Conservation (phyloP, 2,113 vertebrate genomes). For the Petromus typicus region DNA sequence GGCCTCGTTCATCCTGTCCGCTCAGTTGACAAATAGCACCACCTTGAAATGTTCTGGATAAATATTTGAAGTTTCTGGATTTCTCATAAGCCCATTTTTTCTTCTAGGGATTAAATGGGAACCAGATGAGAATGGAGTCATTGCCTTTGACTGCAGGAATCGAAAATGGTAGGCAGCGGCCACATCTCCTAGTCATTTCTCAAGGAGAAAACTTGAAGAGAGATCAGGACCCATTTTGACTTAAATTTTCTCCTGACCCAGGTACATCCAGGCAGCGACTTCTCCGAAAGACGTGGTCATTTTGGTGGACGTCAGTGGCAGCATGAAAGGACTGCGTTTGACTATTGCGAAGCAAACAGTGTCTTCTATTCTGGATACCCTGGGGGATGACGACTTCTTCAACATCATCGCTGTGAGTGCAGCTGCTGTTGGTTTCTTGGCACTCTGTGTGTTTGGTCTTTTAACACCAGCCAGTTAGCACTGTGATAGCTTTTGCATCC, state of each 20-base stretch:
- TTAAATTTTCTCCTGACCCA: slow-evolving; percentile 79
- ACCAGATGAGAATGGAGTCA: slow-evolving; percentile 98
- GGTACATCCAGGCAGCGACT: slow-evolving; percentile 99
- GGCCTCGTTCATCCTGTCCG: slow-evolving; percentile 36
- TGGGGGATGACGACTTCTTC: slow-evolving; percentile 99
- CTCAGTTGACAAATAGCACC: slow-evolving; percentile 66
- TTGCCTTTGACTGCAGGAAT: slow-evolving; percentile 99
- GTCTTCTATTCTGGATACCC: slow-evolving; percentile 98
- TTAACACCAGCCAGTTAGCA: neutral
- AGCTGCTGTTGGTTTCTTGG: slow-evolving; percentile 30
- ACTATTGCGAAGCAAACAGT: slow-evolving; percentile 98
- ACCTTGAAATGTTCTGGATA: slow-evolving; percentile 62
- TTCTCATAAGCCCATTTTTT: slow-evolving; percentile 76
- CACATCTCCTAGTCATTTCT: slow-evolving; percentile 16
- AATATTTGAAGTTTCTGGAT: slow-evolving; percentile 69
- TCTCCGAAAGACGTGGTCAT: slow-evolving; percentile 99
- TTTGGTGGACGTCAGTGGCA: slow-evolving; percentile 97
- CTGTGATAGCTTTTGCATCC: neutral
- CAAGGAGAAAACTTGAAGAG: neutral
- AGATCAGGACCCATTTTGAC: slow-evolving; percentile 20
- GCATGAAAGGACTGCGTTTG: slow-evolving; percentile 98
- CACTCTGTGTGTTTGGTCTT: neutral
- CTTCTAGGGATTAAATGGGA: slow-evolving; percentile 97
- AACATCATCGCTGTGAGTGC: slow-evolving; percentile 97
- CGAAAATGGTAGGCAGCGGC: slow-evolving; percentile 94